These are phyloP conservation scores for Bursaphelenchus mucronatus DNA, from an alignment of 1,140 invertebrate species.

Conservation along the genomic window DNA sequence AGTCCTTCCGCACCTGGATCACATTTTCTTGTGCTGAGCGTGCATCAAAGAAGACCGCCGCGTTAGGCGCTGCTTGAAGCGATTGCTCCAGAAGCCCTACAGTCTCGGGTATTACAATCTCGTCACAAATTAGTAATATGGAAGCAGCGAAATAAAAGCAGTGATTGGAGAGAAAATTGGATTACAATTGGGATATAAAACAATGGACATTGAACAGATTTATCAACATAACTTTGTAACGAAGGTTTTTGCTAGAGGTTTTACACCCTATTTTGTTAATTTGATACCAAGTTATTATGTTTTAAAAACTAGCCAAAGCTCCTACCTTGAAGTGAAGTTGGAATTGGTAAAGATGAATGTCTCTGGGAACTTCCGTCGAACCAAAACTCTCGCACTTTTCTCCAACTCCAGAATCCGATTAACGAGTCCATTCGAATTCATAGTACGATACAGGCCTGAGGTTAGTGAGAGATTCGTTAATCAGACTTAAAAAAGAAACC, in stretches of 20 bases:
- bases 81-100: too few relatives aligned
- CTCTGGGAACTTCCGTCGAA: conserved; percentile 35
- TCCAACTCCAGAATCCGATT: not conserved
- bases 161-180: too few relatives aligned
- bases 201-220: too few relatives aligned
- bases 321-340: conserved; percentile 15
- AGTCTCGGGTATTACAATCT: too few relatives aligned
- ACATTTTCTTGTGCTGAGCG: not conserved
- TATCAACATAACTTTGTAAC: too few relatives aligned
- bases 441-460: not conserved
- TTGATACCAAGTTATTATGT: not conserved
- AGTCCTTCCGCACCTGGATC: conserved; percentile 25
- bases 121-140: too few relatives aligned
- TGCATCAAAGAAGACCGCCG: not conserved
- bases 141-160: too few relatives aligned
- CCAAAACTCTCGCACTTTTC: not conserved
- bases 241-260: too few relatives aligned
- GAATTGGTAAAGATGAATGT: conserved; percentile 35
- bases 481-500: too few relatives aligned
- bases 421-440: conserved; percentile 7
- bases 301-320: not conserved
- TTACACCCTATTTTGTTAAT: not conserved
- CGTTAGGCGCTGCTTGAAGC: not conserved
- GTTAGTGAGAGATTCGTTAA: too few relatives aligned
- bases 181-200: too few relatives aligned